These are phyloP conservation scores for Labeo calbasu DNA, from an alignment of 2,797 vertebrate genomes.

Conservation along the genomic window DNA sequence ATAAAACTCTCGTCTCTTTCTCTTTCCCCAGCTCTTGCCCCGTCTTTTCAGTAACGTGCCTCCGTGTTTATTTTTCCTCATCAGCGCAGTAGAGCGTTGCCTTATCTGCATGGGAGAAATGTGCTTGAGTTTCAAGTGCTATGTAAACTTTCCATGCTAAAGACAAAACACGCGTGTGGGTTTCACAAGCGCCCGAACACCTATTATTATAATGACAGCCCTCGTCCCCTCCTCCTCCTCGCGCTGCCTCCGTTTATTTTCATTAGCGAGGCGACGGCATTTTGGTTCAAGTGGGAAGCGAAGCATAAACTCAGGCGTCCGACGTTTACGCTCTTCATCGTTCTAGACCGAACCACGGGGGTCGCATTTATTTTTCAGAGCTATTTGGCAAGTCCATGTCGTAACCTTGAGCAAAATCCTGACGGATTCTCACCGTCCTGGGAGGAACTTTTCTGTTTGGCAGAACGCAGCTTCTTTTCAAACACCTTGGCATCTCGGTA, in stretches of 20 bases:
- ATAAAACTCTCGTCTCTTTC: constrained; percentile 60
- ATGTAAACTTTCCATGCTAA: constrained; percentile 54
- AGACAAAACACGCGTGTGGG: constrained; percentile 57
- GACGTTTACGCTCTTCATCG: neutral
- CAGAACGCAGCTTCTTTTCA: constrained; percentile 21
- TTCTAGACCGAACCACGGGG: neutral
- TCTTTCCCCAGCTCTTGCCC: constrained; percentile 1
- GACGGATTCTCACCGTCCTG: constrained; percentile 21
- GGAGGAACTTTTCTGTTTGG: constrained; percentile 21
- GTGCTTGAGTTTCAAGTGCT: constrained; percentile 56
- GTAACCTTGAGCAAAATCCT: constrained; percentile 22
- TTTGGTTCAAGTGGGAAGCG: constrained; percentile 35
- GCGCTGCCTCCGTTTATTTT: constrained; percentile 51
- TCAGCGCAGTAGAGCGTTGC: constrained; percentile 43
- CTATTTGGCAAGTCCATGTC: neutral
- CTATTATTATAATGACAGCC: constrained; percentile 47
- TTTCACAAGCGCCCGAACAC: constrained; percentile 46
- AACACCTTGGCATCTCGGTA: constrained; percentile 33
- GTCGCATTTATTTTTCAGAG: constrained; percentile 30
- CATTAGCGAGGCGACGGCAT: constrained; percentile 26
- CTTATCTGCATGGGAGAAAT: constrained; percentile 55
- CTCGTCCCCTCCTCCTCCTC: constrained; percentile 28
- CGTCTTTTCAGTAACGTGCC: constrained; percentile 39
- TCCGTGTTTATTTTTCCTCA: constrained; percentile 61
- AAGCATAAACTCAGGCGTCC: constrained; percentile 26